Evolutionary conservation across 2,888 invertebrate genomes (phyloP), one percentile per base, ranked within the genome.

Genomic region (Polylopha cassiicola): DNA sequence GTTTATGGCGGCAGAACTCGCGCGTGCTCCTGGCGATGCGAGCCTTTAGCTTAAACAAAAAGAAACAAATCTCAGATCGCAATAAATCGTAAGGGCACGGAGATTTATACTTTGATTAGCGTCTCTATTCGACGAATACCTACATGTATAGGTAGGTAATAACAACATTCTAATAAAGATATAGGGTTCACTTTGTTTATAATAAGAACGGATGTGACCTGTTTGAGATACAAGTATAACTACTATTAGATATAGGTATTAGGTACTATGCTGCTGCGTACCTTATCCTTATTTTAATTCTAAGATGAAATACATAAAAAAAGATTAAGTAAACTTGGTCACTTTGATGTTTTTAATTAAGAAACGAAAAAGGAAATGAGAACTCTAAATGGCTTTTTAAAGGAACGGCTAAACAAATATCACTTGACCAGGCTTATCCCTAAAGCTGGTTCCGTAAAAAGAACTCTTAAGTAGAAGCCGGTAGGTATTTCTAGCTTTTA

Each of bases 81-180:
- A 60, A 75, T 75, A 75, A 73, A 75, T 75, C 61, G 57, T 65
- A 50, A 53, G 50, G 53, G 53, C 62, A 56, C 54, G 45, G 51
- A 73, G 73, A 75, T 75, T 73, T 75, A 74, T 74, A 58, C 69
- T 64, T 72, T 74, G 73, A 75, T 74, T 73, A 75, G 69, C 65
- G 65, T 67, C 63, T 62, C 60, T 63, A 63, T 68, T 64, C 58
- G 54, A 53, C 46, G 54, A 59, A 65, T 60, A 60, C 56, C 58
- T 51, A 55, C 42, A n/a, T n/a, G n/a, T n/a, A n/a, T n/a, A n/a
- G n/a, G n/a, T n/a, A n/a, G n/a, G n/a, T n/a, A n/a, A n/a, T n/a
- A n/a, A n/a, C n/a, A n/a, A n/a, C n/a, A n/a, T n/a, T n/a, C n/a
- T n/a, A n/a, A n/a, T n/a, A n/a, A n/a, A n/a, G n/a, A n/a, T n/a